Conservation (phyloP, 2,113 vertebrate species). For the Plecotus auritus region DNA sequence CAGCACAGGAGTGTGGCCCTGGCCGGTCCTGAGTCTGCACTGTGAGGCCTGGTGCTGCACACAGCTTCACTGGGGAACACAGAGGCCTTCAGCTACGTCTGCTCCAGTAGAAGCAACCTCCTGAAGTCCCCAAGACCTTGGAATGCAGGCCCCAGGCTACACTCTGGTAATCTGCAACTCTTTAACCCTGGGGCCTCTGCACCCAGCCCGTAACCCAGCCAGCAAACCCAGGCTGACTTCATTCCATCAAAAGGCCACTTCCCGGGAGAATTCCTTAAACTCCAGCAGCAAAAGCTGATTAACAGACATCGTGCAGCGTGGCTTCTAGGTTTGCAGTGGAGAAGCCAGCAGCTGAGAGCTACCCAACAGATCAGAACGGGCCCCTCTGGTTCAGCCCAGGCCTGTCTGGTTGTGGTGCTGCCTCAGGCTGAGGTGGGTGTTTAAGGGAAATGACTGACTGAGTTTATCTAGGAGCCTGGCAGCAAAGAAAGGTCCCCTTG, state of each 20-base stretch:
- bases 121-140: not conserved
- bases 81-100: not conserved
- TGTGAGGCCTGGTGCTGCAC: not conserved
- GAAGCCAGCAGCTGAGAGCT: not conserved
- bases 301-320: not conserved
- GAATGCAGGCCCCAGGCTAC: accelerated
- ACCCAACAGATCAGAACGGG: not conserved
- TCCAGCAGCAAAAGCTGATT: slow-evolving; percentile 31
- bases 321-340: not conserved
- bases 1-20: not conserved
- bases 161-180: not conserved
- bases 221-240: not conserved
- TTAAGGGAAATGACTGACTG: not conserved
- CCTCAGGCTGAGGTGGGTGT: not conserved
- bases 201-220: not conserved
- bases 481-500: not conserved
- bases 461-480: not conserved
- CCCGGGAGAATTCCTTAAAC: slow-evolving; percentile 8
- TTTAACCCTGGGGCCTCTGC: not conserved
- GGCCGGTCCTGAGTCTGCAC: accelerated
- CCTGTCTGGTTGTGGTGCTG: not conserved
- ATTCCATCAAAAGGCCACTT: slow-evolving; percentile 5
- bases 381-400: not conserved
- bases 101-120: not conserved
- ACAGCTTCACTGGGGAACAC: not conserved